Evolutionary conservation across 2,888 invertebrate genomes (phyloP).

Genomic region (Rhagonycha fulva): DNA sequence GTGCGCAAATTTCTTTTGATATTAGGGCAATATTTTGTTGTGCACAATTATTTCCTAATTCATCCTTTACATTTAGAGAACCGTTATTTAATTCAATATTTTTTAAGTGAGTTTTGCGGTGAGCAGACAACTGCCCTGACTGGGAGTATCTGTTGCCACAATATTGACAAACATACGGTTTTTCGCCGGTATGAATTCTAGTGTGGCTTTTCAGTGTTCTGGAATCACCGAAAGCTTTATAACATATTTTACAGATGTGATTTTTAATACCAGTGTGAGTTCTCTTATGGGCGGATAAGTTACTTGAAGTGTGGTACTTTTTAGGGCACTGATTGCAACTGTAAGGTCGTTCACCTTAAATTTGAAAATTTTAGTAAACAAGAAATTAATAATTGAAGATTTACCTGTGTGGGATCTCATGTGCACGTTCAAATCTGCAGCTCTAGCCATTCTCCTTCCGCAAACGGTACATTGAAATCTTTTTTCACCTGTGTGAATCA

Average conservation of each 20-base stretch:
- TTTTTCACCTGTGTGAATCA: slow-evolving; percentile 50
- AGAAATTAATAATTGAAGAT: neutral
- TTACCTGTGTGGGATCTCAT: slow-evolving; percentile 52
- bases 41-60: neutral
- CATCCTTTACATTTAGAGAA: neutral
- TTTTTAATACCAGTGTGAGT: slow-evolving; percentile 48
- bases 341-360: slow-evolving; percentile 50
- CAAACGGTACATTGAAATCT: slow-evolving; percentile 49
- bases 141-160: slow-evolving; percentile 50
- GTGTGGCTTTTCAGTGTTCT: slow-evolving; percentile 49
- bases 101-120: slow-evolving; percentile 44
- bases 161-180: slow-evolving; percentile 47
- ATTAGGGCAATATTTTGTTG: neutral
- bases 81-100: neutral
- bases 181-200: slow-evolving; percentile 51
- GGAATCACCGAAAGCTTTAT: slow-evolving; percentile 48
- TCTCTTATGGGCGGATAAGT: slow-evolving; percentile 49
- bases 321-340: slow-evolving; percentile 49
- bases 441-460: slow-evolving; percentile 46
- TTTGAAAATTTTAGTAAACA: neutral
- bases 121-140: slow-evolving; percentile 49
- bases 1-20: neutral
- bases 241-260: slow-evolving; percentile 48
- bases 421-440: slow-evolving; percentile 49
- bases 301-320: slow-evolving; percentile 50